Base-by-base conservation (phyloP, 2,113 vertebrate species). In the Antechinus stuartii region DNA sequence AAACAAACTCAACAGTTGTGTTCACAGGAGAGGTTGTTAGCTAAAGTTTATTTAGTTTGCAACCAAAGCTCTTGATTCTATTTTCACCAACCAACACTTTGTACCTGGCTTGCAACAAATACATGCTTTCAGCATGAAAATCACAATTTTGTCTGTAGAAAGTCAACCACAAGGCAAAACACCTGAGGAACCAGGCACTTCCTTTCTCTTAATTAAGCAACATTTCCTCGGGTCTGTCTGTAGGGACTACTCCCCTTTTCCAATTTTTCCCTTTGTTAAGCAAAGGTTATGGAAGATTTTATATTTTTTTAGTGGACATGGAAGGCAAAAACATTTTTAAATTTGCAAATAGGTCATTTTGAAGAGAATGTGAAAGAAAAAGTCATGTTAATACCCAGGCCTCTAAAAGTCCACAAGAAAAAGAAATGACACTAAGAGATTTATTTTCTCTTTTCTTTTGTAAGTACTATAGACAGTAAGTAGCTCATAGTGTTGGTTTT, bases 161-260 rank as follows among this genome's bases (percentile, higher is more conserved):
- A 57, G 91, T 53, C 35, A 4, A 23, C 1, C 0, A 14, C 30
- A 42, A 30, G 24, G 35, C 27, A 54, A 55, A 22, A 24, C 3
- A 2, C 6, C 23, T 30, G 23, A 2, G 42, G 23, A 49, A 12
- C 8, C 7, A 93, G 92, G 2, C 12, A 0, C 0, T n/a, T 12
- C 0, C 23, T 9, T 57, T 19, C 52, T 50, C 8, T 0, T 49
- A 25, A 24, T 22, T 0, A 12, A 19, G 53, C 4, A n/a, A 54
- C 10, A 30, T 61, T 27, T 12, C 27, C 2, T 35, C 23, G 35
- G 3, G 2, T 9, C 9, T 7, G 52, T 10, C 5, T 35, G 14
- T 35, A 6, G 12, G 61, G 61, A 68, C 3, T 68, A 68, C 61
- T 35, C 27, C 8, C 8, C 8, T 2, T 52, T 42, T 19, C 46